Evolutionary conservation across 2,888 invertebrate genomes (phyloP).

Genomic region (Bombyx huttoni): DNA sequence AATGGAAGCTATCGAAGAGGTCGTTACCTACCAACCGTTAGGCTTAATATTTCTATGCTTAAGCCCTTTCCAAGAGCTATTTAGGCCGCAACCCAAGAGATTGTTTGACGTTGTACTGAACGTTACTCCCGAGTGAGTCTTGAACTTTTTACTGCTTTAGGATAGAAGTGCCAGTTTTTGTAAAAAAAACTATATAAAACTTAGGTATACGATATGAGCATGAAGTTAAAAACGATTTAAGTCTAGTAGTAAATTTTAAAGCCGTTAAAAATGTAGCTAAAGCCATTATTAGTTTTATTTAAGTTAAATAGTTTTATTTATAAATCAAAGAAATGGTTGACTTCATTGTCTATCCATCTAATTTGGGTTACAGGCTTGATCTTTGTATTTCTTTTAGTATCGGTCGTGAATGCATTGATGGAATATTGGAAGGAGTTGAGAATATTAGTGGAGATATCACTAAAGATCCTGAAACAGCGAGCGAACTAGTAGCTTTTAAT

Average conservation of each 20-base stretch:
- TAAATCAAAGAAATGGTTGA: no score
- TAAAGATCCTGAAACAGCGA: conserved; percentile 78
- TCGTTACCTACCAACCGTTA: conserved; percentile 77
- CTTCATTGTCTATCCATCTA: no score
- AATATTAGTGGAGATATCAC: conserved; percentile 76
- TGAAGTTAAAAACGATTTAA: no score
- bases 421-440: conserved; percentile 74
- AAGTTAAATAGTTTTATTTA: no score
- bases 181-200: no score
- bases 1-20: conserved; percentile 76
- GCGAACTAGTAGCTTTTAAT: conserved; percentile 80
- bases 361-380: no score
- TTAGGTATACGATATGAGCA: no score
- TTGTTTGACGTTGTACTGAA: conserved; percentile 76
- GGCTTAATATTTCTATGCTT: conserved; percentile 82
- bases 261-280: no score
- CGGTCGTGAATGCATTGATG: conserved; percentile 74
- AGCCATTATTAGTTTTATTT: no score
- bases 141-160: neutral
- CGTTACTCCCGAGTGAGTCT: conserved; percentile 76
- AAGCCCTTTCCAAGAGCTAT: conserved; percentile 78
- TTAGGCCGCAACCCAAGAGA: conserved; percentile 79
- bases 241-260: no score
- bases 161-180: neutral
- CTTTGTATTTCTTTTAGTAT: conserved; percentile 50